Base-by-base conservation (phyloP, 2,888 invertebrate species). In the Cataglyphis cursor region DNA sequence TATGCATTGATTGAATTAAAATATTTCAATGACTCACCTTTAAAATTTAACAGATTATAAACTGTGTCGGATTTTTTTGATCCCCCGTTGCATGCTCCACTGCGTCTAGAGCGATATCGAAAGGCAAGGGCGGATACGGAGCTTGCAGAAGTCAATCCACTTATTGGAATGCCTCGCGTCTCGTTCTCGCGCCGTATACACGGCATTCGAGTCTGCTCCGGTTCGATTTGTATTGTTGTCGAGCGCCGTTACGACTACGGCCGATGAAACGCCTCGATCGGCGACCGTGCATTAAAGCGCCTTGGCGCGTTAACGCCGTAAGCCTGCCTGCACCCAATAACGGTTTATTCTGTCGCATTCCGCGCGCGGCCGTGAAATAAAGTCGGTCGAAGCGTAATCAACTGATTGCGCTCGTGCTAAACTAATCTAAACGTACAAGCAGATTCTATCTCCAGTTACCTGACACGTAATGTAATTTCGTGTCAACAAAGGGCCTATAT, bases 71-170 rank as follows among this genome's bases (percentile, higher is more conserved):
- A 70, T 57, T 80, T 72, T 35, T 31, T 24, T 59, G 89, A 84
- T 84, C 85, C 85, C 76, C 68, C 54, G 86, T 86, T 81, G 89
- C 76, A 84, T 81, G 76, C 85, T 75, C 76, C 85, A 70, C 66
- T 84, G 82, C 76, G 64, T 78, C 78, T 70, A 48, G 59, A 83
- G 82, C 81, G 87, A 88, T 91, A 89, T 85, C 88, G 87, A 73
- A 76, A 83, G 83, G 87, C 86, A 87, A 83, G 88, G 85, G 85
- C 73, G 89, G 88, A 84, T 83, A 84, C 86, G 83, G 87, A 92
- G 88, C 88, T 89, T 87, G 89, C 90, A 88, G 87, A 88, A 93
- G 93, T 93, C 93, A 93, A 93, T 94, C 92, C 92, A 94, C 92
- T 92, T 93, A 93, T 93, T 93, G 93, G 91, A 93, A 92, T 92